phyloP scores from a whole-genome alignment of 2,113 vertebrate species.

The Heloderma charlesbogerti region DNA sequence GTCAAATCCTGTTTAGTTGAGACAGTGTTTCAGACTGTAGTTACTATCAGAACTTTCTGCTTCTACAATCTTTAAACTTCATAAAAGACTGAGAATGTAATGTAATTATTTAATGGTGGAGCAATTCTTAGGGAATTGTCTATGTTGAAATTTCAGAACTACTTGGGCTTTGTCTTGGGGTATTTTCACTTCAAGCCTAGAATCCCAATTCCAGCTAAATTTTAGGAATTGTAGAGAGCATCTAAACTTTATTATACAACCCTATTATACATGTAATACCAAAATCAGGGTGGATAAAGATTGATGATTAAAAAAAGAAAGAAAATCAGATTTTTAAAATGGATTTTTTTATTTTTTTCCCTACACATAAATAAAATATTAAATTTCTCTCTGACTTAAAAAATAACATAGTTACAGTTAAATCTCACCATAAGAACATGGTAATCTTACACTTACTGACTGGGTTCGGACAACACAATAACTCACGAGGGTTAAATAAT shows the following conservation, averaged over 20 bases:
- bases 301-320: too few species aligned
- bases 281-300: background rate
- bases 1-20: slow-evolving; percentile 27
- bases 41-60: background rate
- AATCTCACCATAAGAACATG: too few species aligned
- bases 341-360: too few species aligned
- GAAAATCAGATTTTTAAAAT: too few species aligned
- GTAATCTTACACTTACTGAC: too few species aligned
- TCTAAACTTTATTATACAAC: too few species aligned
- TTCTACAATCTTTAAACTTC: background rate
- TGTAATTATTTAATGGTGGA: background rate
- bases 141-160: background rate
- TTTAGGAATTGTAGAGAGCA: background rate
- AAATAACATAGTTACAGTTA: too few species aligned
- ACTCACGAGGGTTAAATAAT: too few species aligned
- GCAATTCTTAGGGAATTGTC: background rate
- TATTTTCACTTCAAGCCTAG: background rate
- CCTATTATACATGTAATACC: background rate
- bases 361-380: too few species aligned
- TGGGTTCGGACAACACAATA: too few species aligned
- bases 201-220: background rate
- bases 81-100: background rate
- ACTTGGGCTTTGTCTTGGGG: background rate
- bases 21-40: slow-evolving; percentile 28
- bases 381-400: too few species aligned